A percentile compares a stretch with the other conserved stretches of the same genome.
Conservation (phyloP, 2,113 vertebrate species). For the Pristiophorus japonicus region DNA sequence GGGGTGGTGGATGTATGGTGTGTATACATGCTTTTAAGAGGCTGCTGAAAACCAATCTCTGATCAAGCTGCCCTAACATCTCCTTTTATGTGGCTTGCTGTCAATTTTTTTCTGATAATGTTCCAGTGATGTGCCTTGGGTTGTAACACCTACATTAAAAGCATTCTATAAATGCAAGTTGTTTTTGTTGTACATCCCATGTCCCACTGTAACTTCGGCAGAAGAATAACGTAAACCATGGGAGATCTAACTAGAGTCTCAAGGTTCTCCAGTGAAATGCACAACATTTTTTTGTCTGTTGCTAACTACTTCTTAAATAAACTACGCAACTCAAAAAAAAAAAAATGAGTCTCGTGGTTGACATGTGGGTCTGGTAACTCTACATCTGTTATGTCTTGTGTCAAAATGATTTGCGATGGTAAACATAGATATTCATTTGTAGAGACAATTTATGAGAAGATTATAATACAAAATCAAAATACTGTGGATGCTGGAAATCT, state of each 20-base stretch:
- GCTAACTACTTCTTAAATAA: neutral
- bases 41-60: neutral
- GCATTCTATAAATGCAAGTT: neutral
- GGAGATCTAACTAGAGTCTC: neutral
- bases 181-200: neutral
- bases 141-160: neutral
- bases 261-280: neutral
- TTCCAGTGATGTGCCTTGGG: too few species aligned
- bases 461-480: too few species aligned
- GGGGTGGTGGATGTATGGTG: too few species aligned
- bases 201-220: neutral
- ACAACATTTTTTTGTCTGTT: neutral
- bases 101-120: neutral
- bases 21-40: neutral
- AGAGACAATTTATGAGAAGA: too few species aligned
- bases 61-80: neutral
- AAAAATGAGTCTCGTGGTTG: neutral
- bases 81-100: neutral
- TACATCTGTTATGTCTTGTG: neutral
- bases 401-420: neutral
- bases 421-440: too few species aligned
- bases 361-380: neutral
- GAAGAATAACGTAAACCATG: neutral
- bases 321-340: neutral
- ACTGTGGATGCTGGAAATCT: too few species aligned